Percentiles rank a stretch among this genome's conserved stretches.
These are phyloP conservation scores for Caenorhabditis tropicalis DNA, from an alignment of 1,140 invertebrate species.

Conservation along the genomic window DNA sequence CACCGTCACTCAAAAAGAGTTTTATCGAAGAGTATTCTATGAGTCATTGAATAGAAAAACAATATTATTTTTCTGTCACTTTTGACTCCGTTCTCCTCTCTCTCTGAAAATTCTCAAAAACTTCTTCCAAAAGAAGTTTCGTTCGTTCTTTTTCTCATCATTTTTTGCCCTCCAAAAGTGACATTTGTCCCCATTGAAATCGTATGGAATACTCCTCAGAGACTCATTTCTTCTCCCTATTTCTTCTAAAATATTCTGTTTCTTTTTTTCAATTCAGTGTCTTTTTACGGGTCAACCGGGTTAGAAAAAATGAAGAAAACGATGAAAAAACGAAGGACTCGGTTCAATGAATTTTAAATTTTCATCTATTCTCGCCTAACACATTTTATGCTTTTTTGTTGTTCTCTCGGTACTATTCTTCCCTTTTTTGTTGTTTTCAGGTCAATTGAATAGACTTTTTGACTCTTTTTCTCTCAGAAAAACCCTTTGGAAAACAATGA, in stretches of 20 bases:
- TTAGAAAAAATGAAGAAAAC: background rate
- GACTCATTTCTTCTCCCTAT: slow-evolving; percentile 4
- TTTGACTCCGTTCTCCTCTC: background rate
- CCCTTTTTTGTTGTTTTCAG: background rate
- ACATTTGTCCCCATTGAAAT: slow-evolving; percentile 3
- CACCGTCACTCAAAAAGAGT: no score
- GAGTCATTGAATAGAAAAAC: no score
- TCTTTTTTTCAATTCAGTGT: slow-evolving; percentile 10
- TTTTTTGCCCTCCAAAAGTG: background rate
- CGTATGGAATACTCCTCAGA: background rate
- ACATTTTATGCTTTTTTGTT: slow-evolving; percentile 12
- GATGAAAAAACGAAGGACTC: background rate
- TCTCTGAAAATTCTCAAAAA: background rate
- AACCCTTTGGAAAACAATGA: background rate
- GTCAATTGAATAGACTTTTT: background rate
- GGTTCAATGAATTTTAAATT: slow-evolving; percentile 43
- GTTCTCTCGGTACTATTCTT: background rate
- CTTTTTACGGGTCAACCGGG: background rate
- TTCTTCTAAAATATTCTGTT: background rate
- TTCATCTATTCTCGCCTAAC: background rate
- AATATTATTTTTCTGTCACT: background rate
- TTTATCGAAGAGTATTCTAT: no score
- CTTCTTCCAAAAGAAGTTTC: background rate
- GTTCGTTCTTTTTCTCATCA: background rate
- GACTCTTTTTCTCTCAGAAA: background rate